Conservation (phyloP, 2,888 invertebrate genomes). For the Reticulitermes lucifugus region DNA sequence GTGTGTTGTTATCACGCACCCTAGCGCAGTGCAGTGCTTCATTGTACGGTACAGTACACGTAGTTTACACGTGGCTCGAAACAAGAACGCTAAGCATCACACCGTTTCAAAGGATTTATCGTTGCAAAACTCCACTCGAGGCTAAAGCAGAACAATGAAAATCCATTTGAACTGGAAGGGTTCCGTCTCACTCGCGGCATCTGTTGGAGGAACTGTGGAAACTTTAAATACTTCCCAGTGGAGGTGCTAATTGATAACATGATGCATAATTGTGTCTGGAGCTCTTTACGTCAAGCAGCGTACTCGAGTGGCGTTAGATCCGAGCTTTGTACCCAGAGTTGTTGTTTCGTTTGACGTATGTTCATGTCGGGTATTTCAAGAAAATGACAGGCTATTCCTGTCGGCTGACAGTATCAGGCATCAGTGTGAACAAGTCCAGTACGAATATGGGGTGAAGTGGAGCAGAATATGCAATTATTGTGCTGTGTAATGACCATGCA, state of each 20-base stretch:
- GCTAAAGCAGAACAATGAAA: constrained; percentile 16
- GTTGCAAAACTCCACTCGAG: not conserved
- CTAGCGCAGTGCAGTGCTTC: not conserved
- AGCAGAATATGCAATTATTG: no score
- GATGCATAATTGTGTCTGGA: not conserved
- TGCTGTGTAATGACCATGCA: no score
- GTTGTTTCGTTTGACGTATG: no score
- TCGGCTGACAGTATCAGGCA: no score
- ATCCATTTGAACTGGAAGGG: not conserved
- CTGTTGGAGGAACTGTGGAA: not conserved
- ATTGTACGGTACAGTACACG: not conserved
- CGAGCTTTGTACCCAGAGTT: no score
- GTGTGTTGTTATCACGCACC: not conserved
- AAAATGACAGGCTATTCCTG: no score
- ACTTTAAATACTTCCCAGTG: not conserved
- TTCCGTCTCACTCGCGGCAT: not conserved
- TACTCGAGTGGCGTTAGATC: no score
- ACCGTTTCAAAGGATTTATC: not conserved
- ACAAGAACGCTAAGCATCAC: not conserved
- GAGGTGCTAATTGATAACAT: not conserved
- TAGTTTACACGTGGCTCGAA: not conserved
- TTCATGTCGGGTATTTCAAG: no score
- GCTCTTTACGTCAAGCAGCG: not conserved
- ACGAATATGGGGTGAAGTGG: no score
- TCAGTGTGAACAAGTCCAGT: no score